These are phyloP conservation scores for Boulengeromyrus knoepffleri DNA, from an alignment of 2,113 vertebrate genomes.

Conservation along the genomic window DNA sequence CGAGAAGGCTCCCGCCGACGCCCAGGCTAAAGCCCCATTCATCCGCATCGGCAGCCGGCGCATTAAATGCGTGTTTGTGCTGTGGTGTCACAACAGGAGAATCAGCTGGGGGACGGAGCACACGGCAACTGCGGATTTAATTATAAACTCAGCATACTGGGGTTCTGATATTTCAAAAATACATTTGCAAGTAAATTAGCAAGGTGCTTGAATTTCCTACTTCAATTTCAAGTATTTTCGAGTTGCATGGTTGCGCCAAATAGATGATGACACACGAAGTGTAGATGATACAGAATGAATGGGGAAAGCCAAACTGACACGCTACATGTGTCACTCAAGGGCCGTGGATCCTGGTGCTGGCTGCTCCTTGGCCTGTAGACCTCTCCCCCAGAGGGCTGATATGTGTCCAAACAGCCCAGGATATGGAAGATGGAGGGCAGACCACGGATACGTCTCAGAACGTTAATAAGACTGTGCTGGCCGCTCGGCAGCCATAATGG, in stretches of 20 bases:
- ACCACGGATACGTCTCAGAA: constrained; percentile 43
- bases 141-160: background rate
- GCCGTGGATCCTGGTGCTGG: background rate
- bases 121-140: background rate
- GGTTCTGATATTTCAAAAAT: background rate
- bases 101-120: background rate
- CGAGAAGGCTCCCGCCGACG: background rate
- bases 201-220: background rate
- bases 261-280: background rate
- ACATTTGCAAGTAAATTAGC: background rate
- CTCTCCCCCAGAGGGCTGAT: background rate
- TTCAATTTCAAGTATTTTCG: background rate
- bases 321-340: background rate
- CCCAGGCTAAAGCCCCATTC: background rate
- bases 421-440: background rate
- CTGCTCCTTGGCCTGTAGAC: background rate
- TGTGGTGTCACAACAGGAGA: background rate
- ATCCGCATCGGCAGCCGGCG: background rate
- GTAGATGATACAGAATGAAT: background rate
- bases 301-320: background rate
- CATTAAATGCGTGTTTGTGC: background rate
- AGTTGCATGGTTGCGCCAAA: background rate
- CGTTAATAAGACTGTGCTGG: constrained; percentile 56
- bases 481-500: constrained; percentile 54
- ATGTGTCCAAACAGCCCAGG: background rate